phyloP scores from a whole-genome alignment of 2,797 vertebrate species.

The Cirrhinus molitorella region DNA sequence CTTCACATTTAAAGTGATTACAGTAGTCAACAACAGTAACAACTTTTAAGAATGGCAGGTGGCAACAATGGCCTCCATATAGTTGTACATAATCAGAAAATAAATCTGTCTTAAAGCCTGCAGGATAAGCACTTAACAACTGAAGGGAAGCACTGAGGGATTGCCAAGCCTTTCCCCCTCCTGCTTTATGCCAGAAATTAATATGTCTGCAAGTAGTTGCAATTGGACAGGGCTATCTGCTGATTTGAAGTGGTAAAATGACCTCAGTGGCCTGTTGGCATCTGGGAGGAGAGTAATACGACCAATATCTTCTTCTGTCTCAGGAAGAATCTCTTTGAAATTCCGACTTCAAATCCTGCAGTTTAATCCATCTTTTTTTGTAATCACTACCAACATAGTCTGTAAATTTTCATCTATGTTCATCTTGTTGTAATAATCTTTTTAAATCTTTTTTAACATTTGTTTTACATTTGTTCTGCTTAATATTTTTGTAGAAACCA shows the following conservation, averaged over 20 bases:
- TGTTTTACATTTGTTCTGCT: background rate
- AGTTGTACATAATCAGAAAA: conserved; percentile 32
- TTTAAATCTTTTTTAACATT: background rate
- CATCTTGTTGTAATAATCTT: conserved; percentile 4
- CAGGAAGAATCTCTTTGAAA: background rate
- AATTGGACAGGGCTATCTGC: conserved; percentile 13
- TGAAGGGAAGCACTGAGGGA: conserved; percentile 22
- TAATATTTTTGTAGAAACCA: background rate
- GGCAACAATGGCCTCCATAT: conserved; percentile 14
- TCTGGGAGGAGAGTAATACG: background rate
- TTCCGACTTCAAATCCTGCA: background rate
- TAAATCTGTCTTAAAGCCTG: conserved; percentile 13
- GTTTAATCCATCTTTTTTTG: conserved; percentile 14
- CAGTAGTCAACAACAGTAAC: background rate
- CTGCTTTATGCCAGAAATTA: background rate
- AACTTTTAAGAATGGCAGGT: background rate
- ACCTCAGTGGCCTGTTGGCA: background rate
- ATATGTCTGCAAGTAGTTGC: background rate
- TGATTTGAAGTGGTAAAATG: conserved; percentile 6
- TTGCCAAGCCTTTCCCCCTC: background rate
- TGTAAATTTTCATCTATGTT: background rate
- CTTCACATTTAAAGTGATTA: background rate
- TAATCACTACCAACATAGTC: background rate
- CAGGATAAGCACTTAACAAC: conserved; percentile 30
- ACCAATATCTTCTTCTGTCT: conserved; percentile 10